These are phyloP conservation scores for Agrenia bidenticulata DNA, from an alignment of 2,888 invertebrate genomes.

Conservation along the genomic window DNA sequence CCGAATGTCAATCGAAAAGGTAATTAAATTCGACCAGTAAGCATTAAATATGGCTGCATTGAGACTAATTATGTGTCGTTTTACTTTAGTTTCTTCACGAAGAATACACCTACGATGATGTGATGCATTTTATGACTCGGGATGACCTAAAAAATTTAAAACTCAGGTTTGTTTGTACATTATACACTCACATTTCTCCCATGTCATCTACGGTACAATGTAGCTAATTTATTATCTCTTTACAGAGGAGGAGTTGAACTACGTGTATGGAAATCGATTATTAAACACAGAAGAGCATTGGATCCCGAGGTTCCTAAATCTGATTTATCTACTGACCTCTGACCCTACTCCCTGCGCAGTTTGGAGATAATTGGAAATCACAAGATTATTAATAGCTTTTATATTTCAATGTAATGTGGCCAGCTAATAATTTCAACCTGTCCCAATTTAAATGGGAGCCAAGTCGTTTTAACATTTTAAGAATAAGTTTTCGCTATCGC, in stretches of 20 bases:
- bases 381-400: too few relatives aligned
- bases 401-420: too few relatives aligned
- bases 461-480: too few relatives aligned
- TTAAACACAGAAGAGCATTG: slow-evolving; percentile 57
- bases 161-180: slow-evolving; percentile 65
- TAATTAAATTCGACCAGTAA: slow-evolving; percentile 54
- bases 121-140: slow-evolving; percentile 74
- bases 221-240: neutral
- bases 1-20: slow-evolving; percentile 66
- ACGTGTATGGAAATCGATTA: slow-evolving; percentile 79
- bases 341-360: neutral
- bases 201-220: too few relatives aligned
- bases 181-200: neutral
- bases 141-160: slow-evolving; percentile 78
- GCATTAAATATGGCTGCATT: neutral
- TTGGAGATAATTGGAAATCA: too few relatives aligned
- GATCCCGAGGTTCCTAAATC: slow-evolving; percentile 18
- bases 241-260: slow-evolving; percentile 78
- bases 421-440: too few relatives aligned
- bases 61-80: slow-evolving; percentile 11
- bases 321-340: slow-evolving; percentile 35
- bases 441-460: too few relatives aligned
- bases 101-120: slow-evolving; percentile 76
- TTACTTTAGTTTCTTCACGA: slow-evolving; percentile 67
- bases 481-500: too few relatives aligned